Evolutionary conservation across 2,888 invertebrate genomes (phyloP).

Genomic region (Vanessa cardui): DNA sequence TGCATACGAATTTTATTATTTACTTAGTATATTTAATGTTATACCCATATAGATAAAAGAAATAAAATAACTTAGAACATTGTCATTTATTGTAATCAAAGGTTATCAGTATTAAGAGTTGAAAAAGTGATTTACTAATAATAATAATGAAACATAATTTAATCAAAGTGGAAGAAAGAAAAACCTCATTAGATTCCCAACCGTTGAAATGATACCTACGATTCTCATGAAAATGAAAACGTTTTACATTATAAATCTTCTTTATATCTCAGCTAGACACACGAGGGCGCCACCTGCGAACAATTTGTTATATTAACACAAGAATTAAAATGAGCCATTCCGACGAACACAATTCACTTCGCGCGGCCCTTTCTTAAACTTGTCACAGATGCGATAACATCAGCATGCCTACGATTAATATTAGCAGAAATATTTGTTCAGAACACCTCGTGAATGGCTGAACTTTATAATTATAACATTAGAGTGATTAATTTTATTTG

Average conservation of each 20-base stretch:
- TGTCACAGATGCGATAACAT: constrained; percentile 37
- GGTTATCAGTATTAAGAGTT: too few relatives aligned
- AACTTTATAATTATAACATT: too few relatives aligned
- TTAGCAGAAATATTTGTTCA: neutral
- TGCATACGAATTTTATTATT: too few relatives aligned
- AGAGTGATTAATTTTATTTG: too few relatives aligned
- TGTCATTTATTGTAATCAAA: too few relatives aligned
- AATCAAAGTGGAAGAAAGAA: neutral
- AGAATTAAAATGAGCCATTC: constrained; percentile 61
- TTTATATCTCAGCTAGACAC: constrained; percentile 27
- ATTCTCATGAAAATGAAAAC: constrained; percentile 7
- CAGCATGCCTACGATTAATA: constrained; percentile 18
- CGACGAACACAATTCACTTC: constrained; percentile 61
- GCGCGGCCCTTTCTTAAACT: constrained; percentile 46
- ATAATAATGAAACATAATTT: neutral
- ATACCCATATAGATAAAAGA: too few relatives aligned
- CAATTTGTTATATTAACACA: constrained; percentile 65
- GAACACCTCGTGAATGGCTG: too few relatives aligned
- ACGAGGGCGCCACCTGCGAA: constrained; percentile 48
- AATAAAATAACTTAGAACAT: too few relatives aligned
- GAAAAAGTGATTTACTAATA: too few relatives aligned
- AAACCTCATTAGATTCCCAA: neutral
- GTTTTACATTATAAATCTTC: constrained; percentile 13
- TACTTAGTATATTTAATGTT: too few relatives aligned
- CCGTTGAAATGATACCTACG: neutral